Evolutionary conservation across 2,797 vertebrate species (phyloP), one percentile per base, ranked within the genome.

Genomic region (Bovichtus diacanthus): DNA sequence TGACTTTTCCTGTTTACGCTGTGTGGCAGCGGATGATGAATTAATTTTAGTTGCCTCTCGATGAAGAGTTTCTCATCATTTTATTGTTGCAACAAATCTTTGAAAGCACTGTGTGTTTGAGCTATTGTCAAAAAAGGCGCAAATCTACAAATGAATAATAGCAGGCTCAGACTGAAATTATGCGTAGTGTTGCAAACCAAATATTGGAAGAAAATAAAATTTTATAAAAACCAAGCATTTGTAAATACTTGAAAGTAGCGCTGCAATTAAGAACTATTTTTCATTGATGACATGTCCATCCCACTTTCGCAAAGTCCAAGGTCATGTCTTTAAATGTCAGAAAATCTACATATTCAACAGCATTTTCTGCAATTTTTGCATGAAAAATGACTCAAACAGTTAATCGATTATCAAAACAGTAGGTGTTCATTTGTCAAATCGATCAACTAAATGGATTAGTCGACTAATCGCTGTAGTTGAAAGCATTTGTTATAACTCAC

Each of bases 1-100:
- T 56, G 60, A 78, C 64, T 79, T 76, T 67, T 72, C 27, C 38
- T 56, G 31, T 81, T 75, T 31, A 36, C 0, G 2, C 60, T 15
- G 51, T 29, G 7, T 50, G 41, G 36, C 55, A 72, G 27, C 10
- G n/a, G 46, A 47, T 44, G 58, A 74, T 41, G 25, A 25, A 53
- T 60, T 64, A 0, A 60, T 74, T 76, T 72, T 50, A 61, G 60
- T 54, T 44, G 1, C 21, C 49, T 61, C 27, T 21, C 9, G 9
- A 60, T 44, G 10, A 59, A 46, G 29, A 64, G 15, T 23, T 60
- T 19, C 36, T 76, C 44, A 60, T 36, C 13, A 38, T 63, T 76
- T 81, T 10, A 56, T 31, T 58, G 16, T 47, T 70, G 13, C 34
- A 54, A 44, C 39, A 27, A 34, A 71, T 6, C 12, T 23, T 7